phyloP scores from a whole-genome alignment of 1,140 invertebrate genomes.

The Drosophila takahashii region DNA sequence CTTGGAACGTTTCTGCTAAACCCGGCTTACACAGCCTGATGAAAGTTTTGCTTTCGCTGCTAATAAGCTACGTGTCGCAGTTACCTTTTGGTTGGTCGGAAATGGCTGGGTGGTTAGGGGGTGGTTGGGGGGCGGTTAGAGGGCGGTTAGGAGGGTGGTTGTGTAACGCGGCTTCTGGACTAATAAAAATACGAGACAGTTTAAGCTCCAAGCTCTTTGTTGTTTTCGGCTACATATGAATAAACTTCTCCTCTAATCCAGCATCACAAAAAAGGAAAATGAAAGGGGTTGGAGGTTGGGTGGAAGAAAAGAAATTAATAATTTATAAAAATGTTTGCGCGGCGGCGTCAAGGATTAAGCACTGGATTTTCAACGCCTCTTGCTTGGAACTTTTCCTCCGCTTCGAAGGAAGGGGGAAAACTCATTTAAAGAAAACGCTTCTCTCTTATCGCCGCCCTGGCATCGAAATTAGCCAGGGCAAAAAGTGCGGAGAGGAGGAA shows the following conservation, averaged over 20 bases:
- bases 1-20: constrained; percentile 26
- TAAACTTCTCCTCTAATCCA: constrained; percentile 17
- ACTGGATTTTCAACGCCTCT: constrained; percentile 53
- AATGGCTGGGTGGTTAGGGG: neutral
- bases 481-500: constrained; percentile 13
- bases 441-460: constrained; percentile 40
- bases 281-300: neutral
- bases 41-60: constrained; percentile 21
- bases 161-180: constrained; percentile 12
- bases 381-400: neutral
- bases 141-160: neutral
- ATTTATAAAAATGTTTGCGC: constrained; percentile 57
- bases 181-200: constrained; percentile 70
- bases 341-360: constrained; percentile 54
- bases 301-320: constrained; percentile 45
- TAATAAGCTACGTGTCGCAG: constrained; percentile 53
- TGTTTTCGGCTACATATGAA: constrained; percentile 37
- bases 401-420: too few relatives aligned
- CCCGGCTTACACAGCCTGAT: constrained; percentile 6
- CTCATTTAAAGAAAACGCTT: constrained; percentile 64
- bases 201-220: constrained; percentile 54
- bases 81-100: constrained; percentile 29
- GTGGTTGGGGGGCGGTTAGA: neutral
- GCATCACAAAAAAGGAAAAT: neutral
- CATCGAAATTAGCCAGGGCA: constrained; percentile 72